These are phyloP conservation scores for Caenorhabditis sp. DNA, from an alignment of 2,888 invertebrate species.

Conservation along the genomic window DNA sequence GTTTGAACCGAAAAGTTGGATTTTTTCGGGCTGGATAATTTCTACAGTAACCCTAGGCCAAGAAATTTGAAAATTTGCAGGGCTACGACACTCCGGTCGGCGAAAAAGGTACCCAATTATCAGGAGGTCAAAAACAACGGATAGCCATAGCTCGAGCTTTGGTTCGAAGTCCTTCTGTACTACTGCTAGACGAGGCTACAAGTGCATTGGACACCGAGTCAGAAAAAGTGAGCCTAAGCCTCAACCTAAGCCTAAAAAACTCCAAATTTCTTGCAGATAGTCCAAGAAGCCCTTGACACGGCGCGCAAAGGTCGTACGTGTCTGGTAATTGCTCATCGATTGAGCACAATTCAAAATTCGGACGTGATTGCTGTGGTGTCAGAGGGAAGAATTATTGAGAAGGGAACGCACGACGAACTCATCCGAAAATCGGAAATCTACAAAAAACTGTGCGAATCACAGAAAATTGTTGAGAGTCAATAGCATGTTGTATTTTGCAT, in stretches of 20 bases:
- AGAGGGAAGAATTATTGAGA: conserved; percentile 50
- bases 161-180: conserved; percentile 50
- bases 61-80: conserved; percentile 28
- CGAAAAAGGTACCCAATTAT: conserved; percentile 72
- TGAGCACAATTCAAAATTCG: conserved; percentile 66
- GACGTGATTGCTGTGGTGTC: conserved; percentile 57
- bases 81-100: conserved; percentile 72
- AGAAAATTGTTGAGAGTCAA: conserved; percentile 57
- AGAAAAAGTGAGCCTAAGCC: conserved; percentile 52
- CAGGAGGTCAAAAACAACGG: conserved; percentile 73
- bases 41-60: neutral
- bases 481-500: too few relatives aligned
- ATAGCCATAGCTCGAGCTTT: conserved; percentile 66
- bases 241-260: neutral
- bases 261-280: conserved; percentile 70
- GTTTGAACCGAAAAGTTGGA: neutral
- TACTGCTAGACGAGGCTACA: conserved; percentile 58
- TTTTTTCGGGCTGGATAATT: neutral
- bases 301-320: conserved; percentile 77
- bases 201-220: conserved; percentile 57
- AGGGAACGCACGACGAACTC: conserved; percentile 60
- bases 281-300: conserved; percentile 85
- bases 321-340: conserved; percentile 67
- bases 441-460: conserved; percentile 61
- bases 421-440: conserved; percentile 56